Evolutionary conservation across 2,888 invertebrate species (phyloP).

Genomic region (Coleophora deauratella): DNA sequence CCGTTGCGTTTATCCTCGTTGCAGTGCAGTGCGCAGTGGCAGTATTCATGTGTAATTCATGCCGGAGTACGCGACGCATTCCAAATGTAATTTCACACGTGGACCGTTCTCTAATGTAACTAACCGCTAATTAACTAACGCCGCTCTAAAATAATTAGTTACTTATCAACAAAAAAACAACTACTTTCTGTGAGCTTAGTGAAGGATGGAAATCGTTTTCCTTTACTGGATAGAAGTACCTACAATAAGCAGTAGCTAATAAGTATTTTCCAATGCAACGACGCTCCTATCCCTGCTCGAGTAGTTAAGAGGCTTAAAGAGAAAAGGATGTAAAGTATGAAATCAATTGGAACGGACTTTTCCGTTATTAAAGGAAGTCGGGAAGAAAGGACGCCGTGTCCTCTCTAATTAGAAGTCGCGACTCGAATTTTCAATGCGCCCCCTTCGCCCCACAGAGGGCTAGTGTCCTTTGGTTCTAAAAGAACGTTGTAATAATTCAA

Average conservation of each 20-base stretch:
- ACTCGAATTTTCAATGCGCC: conserved; percentile 67
- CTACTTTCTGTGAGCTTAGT: too few species aligned
- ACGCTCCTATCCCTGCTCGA: not conserved
- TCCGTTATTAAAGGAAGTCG: conserved; percentile 58
- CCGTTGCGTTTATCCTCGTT: conserved; percentile 26
- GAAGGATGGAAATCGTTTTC: too few species aligned
- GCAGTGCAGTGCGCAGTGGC: conserved; percentile 50
- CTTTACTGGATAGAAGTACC: too few species aligned
- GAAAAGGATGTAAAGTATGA: conserved; percentile 52
- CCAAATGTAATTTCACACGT: conserved; percentile 58
- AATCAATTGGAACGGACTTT: conserved; percentile 60
- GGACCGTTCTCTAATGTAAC: conserved; percentile 20
- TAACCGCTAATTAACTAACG: not conserved
- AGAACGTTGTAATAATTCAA: too few species aligned
- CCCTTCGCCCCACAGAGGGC: conserved; percentile 26
- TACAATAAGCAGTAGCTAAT: too few species aligned
- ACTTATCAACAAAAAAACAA: too few species aligned
- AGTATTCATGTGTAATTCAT: conserved; percentile 63
- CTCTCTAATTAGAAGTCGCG: conserved; percentile 66
- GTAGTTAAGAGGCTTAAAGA: conserved; percentile 17
- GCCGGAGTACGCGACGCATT: conserved; percentile 46
- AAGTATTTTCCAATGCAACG: too few species aligned
- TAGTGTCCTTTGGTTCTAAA: too few species aligned
- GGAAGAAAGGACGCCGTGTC: conserved; percentile 51
- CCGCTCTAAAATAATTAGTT: too few species aligned